Evolutionary conservation across 2,797 vertebrate species (phyloP).

Genomic region (Sebastes iracundus): DNA sequence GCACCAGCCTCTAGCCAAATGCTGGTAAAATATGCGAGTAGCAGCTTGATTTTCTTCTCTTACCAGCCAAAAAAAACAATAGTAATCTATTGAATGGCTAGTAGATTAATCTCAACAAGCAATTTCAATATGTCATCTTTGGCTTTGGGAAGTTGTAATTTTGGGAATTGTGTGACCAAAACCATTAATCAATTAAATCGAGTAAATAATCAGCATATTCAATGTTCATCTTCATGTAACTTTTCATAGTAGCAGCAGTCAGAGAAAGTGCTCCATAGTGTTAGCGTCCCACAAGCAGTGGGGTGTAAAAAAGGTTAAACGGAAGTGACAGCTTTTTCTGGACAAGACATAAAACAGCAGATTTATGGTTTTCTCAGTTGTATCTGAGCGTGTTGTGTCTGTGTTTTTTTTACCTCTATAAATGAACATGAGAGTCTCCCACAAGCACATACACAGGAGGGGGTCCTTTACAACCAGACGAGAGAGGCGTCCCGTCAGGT

Average conservation of each 20-base stretch:
- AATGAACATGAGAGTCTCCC: slow-evolving; percentile 94
- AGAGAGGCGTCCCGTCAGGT: slow-evolving; percentile 77
- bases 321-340: background rate
- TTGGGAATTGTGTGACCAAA: background rate
- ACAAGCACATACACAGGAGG: slow-evolving; percentile 89
- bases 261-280: background rate
- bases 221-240: background rate
- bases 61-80: too few species aligned
- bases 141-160: background rate
- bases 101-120: background rate
- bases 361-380: background rate
- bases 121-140: background rate
- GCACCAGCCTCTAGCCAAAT: too few species aligned
- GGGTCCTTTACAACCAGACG: slow-evolving; percentile 92
- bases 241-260: background rate
- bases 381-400: background rate
- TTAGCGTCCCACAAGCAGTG: background rate
- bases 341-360: background rate
- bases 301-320: background rate
- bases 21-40: too few species aligned
- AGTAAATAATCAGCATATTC: background rate
- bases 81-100: too few species aligned
- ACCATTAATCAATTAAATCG: background rate
- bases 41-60: too few species aligned
- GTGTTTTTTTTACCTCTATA: slow-evolving; percentile 89